phyloP scores from a whole-genome alignment of 2,113 vertebrate genomes.

The Paratilapia polleni region DNA sequence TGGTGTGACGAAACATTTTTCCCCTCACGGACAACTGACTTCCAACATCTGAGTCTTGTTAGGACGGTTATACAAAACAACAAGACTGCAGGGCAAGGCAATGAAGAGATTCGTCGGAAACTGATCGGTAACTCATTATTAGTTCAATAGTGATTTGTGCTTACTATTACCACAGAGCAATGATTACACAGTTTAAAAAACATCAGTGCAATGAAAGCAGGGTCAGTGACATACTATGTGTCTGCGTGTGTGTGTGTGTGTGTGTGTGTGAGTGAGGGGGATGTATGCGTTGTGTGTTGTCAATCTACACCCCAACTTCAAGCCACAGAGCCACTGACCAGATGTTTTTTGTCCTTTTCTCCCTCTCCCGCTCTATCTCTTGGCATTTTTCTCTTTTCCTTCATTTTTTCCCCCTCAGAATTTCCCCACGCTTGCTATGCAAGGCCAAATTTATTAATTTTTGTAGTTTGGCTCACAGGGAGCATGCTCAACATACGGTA shows the following conservation, averaged over 20 bases:
- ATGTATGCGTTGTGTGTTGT: slow-evolving; percentile 33
- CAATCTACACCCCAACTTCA: slow-evolving; percentile 53
- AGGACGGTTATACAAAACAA: slow-evolving; percentile 57
- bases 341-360: slow-evolving; percentile 46
- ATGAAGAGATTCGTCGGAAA: slow-evolving; percentile 46
- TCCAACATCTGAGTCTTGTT: slow-evolving; percentile 74
- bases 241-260: not conserved
- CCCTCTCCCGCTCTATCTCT: slow-evolving; percentile 13
- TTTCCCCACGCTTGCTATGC: slow-evolving; percentile 17
- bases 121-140: slow-evolving; percentile 57
- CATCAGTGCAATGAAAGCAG: not conserved
- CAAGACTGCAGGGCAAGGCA: slow-evolving; percentile 38
- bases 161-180: not conserved
- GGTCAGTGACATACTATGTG: not conserved
- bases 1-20: slow-evolving; percentile 69
- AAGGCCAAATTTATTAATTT: not conserved
- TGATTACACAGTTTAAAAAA: slow-evolving; percentile 1
- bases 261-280: slow-evolving; percentile 5
- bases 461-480: not conserved
- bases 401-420: not conserved
- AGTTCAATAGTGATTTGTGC: slow-evolving; percentile 12
- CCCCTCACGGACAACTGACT: slow-evolving; percentile 31
- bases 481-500: not conserved
- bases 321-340: slow-evolving; percentile 59
- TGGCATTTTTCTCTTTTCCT: slow-evolving; percentile 21